These are phyloP conservation scores for Holotrichia oblita DNA, from an alignment of 1,140 invertebrate species.

Conservation along the genomic window DNA sequence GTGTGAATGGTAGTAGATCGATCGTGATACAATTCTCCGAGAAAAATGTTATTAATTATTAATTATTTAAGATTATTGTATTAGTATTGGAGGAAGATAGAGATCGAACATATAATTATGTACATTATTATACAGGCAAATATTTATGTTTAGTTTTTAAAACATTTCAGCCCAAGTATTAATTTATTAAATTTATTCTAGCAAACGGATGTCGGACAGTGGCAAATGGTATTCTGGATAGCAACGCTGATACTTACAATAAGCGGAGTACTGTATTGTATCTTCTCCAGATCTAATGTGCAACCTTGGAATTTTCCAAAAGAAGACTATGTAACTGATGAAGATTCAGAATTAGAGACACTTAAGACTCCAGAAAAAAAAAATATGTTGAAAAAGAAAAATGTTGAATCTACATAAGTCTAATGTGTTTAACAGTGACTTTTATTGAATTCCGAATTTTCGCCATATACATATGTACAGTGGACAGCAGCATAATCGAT, in stretches of 20 bases:
- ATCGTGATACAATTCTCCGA: too few species aligned
- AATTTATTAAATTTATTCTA: constrained; percentile 47
- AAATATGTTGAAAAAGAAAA: background rate
- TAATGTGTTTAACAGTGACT: too few species aligned
- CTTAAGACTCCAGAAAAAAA: background rate
- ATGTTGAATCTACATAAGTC: background rate
- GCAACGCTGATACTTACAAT: constrained; percentile 64
- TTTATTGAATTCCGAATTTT: too few species aligned
- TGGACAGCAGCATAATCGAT: too few species aligned
- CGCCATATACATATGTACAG: too few species aligned
- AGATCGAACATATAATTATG: too few species aligned
- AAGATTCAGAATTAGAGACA: background rate
- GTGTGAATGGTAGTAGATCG: too few species aligned
- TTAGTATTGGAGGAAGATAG: too few species aligned
- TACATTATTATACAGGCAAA: too few species aligned
- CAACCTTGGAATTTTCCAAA: constrained; percentile 70
- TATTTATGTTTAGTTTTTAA: background rate
- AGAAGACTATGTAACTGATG: background rate
- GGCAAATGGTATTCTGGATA: constrained; percentile 73
- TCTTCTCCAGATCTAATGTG: constrained; percentile 69
- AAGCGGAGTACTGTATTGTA: constrained; percentile 65
- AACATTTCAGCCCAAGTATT: background rate
- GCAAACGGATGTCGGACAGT: constrained; percentile 74
- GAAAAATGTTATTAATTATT: too few species aligned
- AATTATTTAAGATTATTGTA: too few species aligned